phyloP scores from a whole-genome alignment of 2,888 invertebrate genomes.

The Chironomus tentans region DNA sequence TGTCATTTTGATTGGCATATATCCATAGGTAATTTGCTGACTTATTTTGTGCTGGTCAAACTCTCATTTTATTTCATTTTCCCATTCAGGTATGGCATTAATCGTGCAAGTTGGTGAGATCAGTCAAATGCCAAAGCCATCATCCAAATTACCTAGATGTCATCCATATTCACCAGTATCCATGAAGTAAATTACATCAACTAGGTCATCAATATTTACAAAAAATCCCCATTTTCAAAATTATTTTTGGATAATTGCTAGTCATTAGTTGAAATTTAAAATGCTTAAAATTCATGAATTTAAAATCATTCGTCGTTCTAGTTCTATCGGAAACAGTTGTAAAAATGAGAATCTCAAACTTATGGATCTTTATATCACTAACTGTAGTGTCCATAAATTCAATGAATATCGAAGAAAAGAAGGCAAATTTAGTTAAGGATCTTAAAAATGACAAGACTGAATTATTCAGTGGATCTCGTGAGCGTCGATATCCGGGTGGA shows the following conservation, averaged over 20 bases:
- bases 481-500: background rate
- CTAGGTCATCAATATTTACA: background rate
- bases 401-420: background rate
- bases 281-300: background rate
- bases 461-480: background rate
- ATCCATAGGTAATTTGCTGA: background rate
- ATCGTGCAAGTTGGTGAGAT: constrained; percentile 16
- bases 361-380: background rate
- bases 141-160: constrained; percentile 9
- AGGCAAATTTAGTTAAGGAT: background rate
- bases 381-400: background rate
- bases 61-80: no score
- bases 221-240: background rate
- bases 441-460: background rate
- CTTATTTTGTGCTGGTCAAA: no score
- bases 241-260: background rate
- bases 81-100: background rate
- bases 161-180: background rate
- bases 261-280: background rate
- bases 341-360: background rate
- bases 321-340: background rate
- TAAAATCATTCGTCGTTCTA: background rate
- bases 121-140: constrained; percentile 2
- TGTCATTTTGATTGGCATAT: constrained; percentile 37
- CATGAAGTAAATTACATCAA: background rate